A percentile compares a stretch with the other conserved stretches of the same genome.
Conservation (phyloP, 2,888 invertebrate genomes). For the Pachymerium ferrugineum region DNA sequence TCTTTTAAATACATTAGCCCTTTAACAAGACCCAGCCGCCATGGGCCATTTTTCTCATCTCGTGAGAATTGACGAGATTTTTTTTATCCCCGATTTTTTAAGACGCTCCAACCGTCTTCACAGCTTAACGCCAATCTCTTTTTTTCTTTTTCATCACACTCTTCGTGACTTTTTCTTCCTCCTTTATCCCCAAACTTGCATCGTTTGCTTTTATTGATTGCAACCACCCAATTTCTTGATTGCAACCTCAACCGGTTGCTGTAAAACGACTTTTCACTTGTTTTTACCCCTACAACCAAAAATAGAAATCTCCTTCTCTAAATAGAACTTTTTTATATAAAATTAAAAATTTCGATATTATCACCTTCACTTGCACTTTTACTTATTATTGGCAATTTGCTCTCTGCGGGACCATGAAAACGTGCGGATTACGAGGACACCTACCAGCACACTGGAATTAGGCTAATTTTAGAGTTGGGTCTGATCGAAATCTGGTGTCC, state of each 20-base stretch:
- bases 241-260: background rate
- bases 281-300: too few species aligned
- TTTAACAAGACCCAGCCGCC: background rate
- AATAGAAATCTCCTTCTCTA: too few species aligned
- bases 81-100: background rate
- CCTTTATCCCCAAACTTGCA: background rate
- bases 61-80: constrained; percentile 6
- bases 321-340: too few species aligned
- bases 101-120: background rate
- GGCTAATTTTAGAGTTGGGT: background rate
- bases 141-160: background rate
- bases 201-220: constrained; percentile 19
- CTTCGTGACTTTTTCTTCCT: too few species aligned
- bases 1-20: background rate
- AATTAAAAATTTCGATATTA: too few species aligned
- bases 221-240: background rate
- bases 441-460: background rate
- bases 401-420: background rate
- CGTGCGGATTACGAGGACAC: background rate
- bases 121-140: background rate
- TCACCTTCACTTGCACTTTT: background rate
- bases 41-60: background rate
- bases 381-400: too few species aligned
- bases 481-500: background rate
- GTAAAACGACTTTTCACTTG: too few species aligned